phyloP scores from a whole-genome alignment of 2,888 invertebrate species.

The Athalia rosae region DNA sequence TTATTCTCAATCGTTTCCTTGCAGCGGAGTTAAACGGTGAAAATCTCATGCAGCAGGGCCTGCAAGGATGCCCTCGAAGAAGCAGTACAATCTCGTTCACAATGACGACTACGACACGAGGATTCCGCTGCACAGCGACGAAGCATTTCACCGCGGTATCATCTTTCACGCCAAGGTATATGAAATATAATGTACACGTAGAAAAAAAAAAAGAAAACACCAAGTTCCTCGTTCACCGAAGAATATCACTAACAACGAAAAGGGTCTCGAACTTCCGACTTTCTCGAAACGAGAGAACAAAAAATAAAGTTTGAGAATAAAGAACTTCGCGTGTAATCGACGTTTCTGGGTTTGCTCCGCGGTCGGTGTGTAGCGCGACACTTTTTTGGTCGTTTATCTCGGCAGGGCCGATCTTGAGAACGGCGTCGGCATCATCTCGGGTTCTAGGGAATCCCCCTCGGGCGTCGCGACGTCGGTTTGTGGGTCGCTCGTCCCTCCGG shows the following conservation, averaged over 20 bases:
- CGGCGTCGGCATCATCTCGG: background rate
- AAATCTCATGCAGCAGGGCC: slow-evolving; percentile 68
- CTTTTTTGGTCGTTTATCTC: slow-evolving; percentile 7
- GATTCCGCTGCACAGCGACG: slow-evolving; percentile 97
- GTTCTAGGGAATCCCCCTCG: slow-evolving; percentile 31
- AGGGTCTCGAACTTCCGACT: background rate
- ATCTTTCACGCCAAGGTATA: slow-evolving; percentile 97
- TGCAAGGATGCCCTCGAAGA: slow-evolving; percentile 88
- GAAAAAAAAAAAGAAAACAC: background rate
- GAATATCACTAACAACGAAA: background rate
- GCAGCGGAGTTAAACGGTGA: slow-evolving; percentile 68
- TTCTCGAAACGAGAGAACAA: background rate
- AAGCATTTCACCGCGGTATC: slow-evolving; percentile 98
- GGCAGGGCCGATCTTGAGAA: background rate
- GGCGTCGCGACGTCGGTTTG: slow-evolving; percentile 9
- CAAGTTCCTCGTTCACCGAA: no score
- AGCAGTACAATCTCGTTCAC: slow-evolving; percentile 95
- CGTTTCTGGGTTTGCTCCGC: background rate
- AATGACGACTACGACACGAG: slow-evolving; percentile 97
- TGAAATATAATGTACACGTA: slow-evolving; percentile 14
- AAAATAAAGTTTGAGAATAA: background rate
- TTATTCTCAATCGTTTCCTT: slow-evolving; percentile 50
- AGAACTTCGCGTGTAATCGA: background rate
- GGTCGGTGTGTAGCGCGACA: background rate
- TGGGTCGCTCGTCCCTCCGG: background rate